These are phyloP conservation scores for Glyphotaelius pellucidus DNA, from an alignment of 2,888 invertebrate species.

Conservation along the genomic window DNA sequence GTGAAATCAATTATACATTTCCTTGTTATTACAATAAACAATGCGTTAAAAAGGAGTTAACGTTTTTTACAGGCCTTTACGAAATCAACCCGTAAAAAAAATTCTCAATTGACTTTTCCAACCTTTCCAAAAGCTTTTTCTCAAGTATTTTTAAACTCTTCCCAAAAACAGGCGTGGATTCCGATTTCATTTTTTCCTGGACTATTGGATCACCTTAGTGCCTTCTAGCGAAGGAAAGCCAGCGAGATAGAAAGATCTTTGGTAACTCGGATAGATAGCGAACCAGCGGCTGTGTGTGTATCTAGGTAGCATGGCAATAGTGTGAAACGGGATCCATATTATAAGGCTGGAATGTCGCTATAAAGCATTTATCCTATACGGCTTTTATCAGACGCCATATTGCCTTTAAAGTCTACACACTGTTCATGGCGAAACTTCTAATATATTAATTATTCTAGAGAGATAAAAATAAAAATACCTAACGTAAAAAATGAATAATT, in stretches of 20 bases:
- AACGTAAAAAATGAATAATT: no score
- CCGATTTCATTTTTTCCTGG: no score
- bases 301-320: background rate
- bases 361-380: background rate
- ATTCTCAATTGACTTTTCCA: no score
- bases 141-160: no score
- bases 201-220: background rate
- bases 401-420: background rate
- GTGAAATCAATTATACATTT: no score
- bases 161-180: no score
- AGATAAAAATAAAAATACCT: no score
- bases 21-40: no score
- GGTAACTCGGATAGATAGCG: background rate
- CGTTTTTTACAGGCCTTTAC: no score
- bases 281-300: background rate
- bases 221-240: background rate
- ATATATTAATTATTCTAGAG: background rate
- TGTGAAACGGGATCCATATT: background rate
- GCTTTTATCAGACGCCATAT: slow-evolving; percentile 11
- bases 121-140: no score
- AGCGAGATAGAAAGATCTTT: background rate
- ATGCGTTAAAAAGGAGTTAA: no score
- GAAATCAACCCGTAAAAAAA: no score
- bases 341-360: background rate
- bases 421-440: background rate